Evolutionary conservation across 2,113 vertebrate genomes (phyloP).

Genomic region (Todiramphus saurophagus): DNA sequence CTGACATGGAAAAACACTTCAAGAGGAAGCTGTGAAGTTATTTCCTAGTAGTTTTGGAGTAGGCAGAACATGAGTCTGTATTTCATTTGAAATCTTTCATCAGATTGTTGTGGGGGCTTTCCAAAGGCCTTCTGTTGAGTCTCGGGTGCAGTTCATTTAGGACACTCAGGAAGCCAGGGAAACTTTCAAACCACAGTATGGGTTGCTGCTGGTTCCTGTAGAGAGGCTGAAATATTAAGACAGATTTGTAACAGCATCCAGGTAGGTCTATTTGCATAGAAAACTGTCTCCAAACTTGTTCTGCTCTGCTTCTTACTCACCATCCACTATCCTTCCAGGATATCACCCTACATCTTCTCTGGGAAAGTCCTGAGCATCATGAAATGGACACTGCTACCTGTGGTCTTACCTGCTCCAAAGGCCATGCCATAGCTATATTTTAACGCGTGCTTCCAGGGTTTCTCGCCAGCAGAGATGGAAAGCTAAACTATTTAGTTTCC

Average conservation of each 20-base stretch:
- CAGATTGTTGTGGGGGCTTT: neutral
- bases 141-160: neutral
- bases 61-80: neutral
- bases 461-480: neutral
- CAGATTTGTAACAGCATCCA: neutral
- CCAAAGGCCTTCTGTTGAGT: neutral
- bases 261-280: neutral
- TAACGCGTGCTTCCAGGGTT: neutral
- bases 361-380: neutral
- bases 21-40: slow-evolving; percentile 1
- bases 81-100: neutral
- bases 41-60: neutral
- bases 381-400: neutral
- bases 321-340: neutral
- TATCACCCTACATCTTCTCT: neutral
- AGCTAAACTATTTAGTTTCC: neutral
- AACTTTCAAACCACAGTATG: neutral
- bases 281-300: neutral
- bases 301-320: neutral
- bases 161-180: neutral
- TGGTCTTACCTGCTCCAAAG: neutral
- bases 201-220: neutral
- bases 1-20: slow-evolving; percentile 10
- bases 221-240: neutral
- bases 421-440: neutral